Evolutionary conservation across 2,113 vertebrate genomes (phyloP), one percentile per base, ranked within the genome.

Genomic region (Oxyura jamaicensis): DNA sequence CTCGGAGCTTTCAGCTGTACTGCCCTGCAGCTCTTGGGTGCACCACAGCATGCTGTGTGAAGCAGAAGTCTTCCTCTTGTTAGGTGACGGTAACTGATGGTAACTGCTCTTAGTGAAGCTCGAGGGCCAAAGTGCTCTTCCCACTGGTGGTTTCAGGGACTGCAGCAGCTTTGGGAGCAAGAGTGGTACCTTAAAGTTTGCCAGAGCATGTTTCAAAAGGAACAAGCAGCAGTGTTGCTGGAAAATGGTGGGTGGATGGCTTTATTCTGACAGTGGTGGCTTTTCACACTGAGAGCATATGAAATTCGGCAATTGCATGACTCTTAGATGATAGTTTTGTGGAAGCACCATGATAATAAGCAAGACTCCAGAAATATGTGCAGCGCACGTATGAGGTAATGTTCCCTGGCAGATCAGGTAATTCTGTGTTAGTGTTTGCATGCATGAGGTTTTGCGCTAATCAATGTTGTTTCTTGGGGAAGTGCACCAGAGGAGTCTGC

Each of bases 361-460:
- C 29, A 39, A 77, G 85, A 60, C 42, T 83, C 18, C 0, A 0
- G 29, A 91, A 35, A 25, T 3, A 4, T n/a, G 10, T 0, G 0
- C 62, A 50, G 58, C 1, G 0, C 20, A 4, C 33, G 0, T 10
- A 2, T 11, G 67, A 52, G 31, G 11, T 72, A 39, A 36, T 53
- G 29, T 72, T 72, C 20, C 28, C n/a, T 39, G 35, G 52, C 22
- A 83, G 42, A 65, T 25, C 20, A 69, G 73, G 9, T 52, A 39
- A 17, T 72, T 53, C n/a, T 41, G 9, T 73, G 66, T 29, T 16
- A 39, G 76, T 26, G 4, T 72, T 29, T 72, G 69, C 52, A 31
- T 22, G 36, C 23, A 20, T 13, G 12, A 56, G 31, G 28, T 55
- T 65, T 80, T 67, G 28, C 4, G 19, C 19, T 80, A 29, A 48